These are phyloP conservation scores for Scolopax mira DNA, from an alignment of 2,113 vertebrate species.

Conservation along the genomic window DNA sequence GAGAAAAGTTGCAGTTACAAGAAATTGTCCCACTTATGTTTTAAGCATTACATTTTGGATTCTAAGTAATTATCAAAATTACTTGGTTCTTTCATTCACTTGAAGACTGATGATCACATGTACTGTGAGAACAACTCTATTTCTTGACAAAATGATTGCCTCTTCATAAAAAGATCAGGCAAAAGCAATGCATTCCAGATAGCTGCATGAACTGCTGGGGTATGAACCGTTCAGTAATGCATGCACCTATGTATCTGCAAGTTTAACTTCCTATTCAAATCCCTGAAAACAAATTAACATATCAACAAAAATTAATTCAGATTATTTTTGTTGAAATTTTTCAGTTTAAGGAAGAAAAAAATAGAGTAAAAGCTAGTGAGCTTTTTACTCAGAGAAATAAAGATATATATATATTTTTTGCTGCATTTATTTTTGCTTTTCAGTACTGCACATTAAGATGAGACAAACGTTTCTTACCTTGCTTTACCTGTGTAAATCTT, in stretches of 20 bases:
- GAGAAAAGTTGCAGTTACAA: neutral
- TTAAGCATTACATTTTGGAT: neutral
- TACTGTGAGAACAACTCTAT: neutral
- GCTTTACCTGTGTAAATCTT: neutral
- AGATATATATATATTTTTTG: no score
- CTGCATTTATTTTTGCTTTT: neutral
- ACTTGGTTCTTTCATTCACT: neutral
- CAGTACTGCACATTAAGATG: neutral
- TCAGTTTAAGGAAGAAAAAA: neutral
- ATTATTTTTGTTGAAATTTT: neutral
- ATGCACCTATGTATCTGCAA: fast-evolving
- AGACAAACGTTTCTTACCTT: neutral
- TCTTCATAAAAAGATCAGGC: neutral
- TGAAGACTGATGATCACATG: neutral
- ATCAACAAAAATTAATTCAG: neutral
- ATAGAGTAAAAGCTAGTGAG: fast-evolving
- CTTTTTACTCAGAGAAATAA: neutral
- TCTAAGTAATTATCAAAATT: neutral
- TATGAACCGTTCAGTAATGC: neutral
- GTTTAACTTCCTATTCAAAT: neutral
- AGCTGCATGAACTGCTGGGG: neutral
- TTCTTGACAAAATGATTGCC: neutral
- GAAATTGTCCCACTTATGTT: neutral
- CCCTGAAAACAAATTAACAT: neutral
- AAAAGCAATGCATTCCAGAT: neutral